phyloP scores from a whole-genome alignment of 2,113 vertebrate genomes.

The Anser brachyrhynchus region DNA sequence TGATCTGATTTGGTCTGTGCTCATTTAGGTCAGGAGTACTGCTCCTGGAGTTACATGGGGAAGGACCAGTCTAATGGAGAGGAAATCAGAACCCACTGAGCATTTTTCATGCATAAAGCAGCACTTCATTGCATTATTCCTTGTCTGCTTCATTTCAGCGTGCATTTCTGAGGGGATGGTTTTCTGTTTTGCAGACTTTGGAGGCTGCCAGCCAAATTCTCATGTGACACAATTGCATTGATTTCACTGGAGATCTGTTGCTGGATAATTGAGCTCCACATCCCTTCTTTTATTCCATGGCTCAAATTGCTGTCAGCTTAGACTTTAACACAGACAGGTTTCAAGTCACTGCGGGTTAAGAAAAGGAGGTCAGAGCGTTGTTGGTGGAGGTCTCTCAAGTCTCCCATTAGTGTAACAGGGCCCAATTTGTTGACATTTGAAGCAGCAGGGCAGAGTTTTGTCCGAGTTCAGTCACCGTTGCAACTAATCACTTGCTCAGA shows the following conservation, averaged over 20 bases:
- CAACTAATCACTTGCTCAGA: constrained; percentile 16
- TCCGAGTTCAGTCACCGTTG: background rate
- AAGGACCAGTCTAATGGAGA: background rate
- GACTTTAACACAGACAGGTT: background rate
- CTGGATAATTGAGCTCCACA: constrained; percentile 31
- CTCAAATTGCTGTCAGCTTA: constrained; percentile 43
- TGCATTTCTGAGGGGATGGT: background rate
- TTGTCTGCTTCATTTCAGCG: background rate
- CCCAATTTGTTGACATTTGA: constrained; percentile 15
- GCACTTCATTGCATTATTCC: background rate
- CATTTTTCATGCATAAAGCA: background rate
- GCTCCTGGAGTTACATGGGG: background rate
- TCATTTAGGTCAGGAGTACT: background rate
- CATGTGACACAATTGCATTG: constrained; percentile 56
- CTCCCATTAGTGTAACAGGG: background rate
- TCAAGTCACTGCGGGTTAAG: constrained; percentile 7
- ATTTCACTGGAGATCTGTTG: constrained; percentile 37
- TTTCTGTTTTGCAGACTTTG: background rate
- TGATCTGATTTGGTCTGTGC: background rate
- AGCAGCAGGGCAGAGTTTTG: background rate
- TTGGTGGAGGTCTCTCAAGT: background rate
- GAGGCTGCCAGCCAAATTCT: constrained; percentile 36
- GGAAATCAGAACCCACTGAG: background rate
- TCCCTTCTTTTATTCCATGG: background rate
- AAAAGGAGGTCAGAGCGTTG: background rate